A percentile compares a stretch with the other conserved stretches of the same genome.
These are phyloP conservation scores for Hirtodrosophila histrioides DNA, from an alignment of 2,888 invertebrate genomes.

Conservation along the genomic window DNA sequence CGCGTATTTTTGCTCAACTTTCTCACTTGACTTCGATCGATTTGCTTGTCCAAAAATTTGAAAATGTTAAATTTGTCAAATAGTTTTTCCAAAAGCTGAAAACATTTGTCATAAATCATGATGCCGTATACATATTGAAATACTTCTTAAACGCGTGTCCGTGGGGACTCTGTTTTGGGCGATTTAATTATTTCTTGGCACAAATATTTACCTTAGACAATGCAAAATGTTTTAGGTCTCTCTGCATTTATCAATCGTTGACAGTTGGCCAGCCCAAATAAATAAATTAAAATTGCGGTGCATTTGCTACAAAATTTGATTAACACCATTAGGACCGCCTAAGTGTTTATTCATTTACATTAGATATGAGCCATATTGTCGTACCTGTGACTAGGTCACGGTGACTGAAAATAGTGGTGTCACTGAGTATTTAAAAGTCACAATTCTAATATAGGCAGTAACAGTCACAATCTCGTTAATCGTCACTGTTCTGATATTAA, in stretches of 20 bases:
- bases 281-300: neutral
- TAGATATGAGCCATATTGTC: no score
- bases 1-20: no score
- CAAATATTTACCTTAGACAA: conserved; percentile 35
- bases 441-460: no score
- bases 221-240: conserved; percentile 7
- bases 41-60: conserved; percentile 1
- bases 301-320: conserved; percentile 50
- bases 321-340: conserved; percentile 57
- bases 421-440: no score
- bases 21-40: conserved; percentile 13
- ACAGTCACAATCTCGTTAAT: no score
- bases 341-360: conserved; percentile 56
- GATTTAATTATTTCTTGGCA: conserved; percentile 63
- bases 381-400: no score
- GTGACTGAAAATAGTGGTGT: no score
- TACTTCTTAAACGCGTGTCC: conserved; percentile 8
- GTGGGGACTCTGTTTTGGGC: conserved; percentile 7
- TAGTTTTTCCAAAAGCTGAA: conserved; percentile 12
- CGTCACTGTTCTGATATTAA: no score
- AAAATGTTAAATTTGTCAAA: conserved; percentile 3
- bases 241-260: conserved; percentile 40
- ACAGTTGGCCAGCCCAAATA: conserved; percentile 18
- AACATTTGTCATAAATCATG: conserved; percentile 23
- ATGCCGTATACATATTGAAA: conserved; percentile 5